Percentiles rank a stretch among this genome's conserved stretches.
Conservation (phyloP, 2,888 invertebrate species). For the Melieria crassipennis region DNA sequence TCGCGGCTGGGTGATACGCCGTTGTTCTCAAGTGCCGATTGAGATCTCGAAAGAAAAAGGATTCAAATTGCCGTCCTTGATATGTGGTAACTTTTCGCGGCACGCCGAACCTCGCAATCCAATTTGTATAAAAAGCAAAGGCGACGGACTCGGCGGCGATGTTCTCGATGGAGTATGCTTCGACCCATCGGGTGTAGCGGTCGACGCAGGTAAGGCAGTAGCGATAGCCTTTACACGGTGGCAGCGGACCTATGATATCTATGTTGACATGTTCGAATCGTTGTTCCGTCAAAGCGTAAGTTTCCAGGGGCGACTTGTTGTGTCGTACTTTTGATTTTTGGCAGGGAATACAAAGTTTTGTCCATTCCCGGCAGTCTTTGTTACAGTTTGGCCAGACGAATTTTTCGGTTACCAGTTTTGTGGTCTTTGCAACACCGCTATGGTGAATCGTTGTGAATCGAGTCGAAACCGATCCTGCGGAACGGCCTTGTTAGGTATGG, state of each 20-base stretch:
- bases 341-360: slow-evolving; percentile 14
- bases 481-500: too few relatives aligned
- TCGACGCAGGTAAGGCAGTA: slow-evolving; percentile 55
- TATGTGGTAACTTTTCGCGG: background rate
- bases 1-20: slow-evolving; percentile 35
- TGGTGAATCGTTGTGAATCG: too few relatives aligned
- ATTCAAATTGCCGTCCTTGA: background rate
- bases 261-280: slow-evolving; percentile 2
- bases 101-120: slow-evolving; percentile 19
- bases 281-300: slow-evolving; percentile 52
- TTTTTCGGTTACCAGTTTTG: too few relatives aligned
- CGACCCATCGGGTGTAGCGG: slow-evolving; percentile 45
- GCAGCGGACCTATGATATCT: slow-evolving; percentile 25
- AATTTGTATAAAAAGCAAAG: slow-evolving; percentile 5
- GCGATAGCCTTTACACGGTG: slow-evolving; percentile 34
- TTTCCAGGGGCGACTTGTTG: background rate
- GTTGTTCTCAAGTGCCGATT: slow-evolving; percentile 36
- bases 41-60: slow-evolving; percentile 46
- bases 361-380: too few relatives aligned
- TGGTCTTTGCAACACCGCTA: too few relatives aligned
- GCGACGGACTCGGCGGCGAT: slow-evolving; percentile 2
- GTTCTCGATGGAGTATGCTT: slow-evolving; percentile 44
- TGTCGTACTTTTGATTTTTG: slow-evolving; percentile 25
- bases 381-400: too few relatives aligned
- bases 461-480: too few relatives aligned